Conservation (phyloP, 1,140 invertebrate species). For the Stegodyphus mimosarum region DNA sequence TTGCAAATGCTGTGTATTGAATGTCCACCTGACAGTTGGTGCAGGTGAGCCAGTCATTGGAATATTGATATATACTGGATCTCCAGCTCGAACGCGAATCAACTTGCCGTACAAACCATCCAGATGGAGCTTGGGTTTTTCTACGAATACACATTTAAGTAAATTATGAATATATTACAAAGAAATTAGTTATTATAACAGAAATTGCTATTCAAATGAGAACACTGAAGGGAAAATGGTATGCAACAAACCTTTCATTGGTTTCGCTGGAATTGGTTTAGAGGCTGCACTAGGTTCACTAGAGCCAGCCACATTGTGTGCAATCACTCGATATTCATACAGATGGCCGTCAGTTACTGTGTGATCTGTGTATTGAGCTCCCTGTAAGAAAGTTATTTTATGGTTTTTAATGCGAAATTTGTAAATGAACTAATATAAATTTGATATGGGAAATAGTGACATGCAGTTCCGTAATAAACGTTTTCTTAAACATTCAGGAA, state of each 20-base stretch:
- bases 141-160: slow-evolving; percentile 68
- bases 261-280: slow-evolving; percentile 87
- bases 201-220: not conserved
- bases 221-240: not conserved
- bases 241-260: slow-evolving; percentile 77
- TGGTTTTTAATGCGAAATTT: no score
- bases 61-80: slow-evolving; percentile 94
- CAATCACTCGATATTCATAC: slow-evolving; percentile 96
- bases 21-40: slow-evolving; percentile 91
- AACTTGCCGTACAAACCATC: slow-evolving; percentile 91
- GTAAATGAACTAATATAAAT: no score
- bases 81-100: slow-evolving; percentile 95
- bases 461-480: no score
- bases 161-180: not conserved
- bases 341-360: slow-evolving; percentile 87
- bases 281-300: slow-evolving; percentile 95
- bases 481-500: no score
- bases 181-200: not conserved
- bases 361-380: slow-evolving; percentile 87
- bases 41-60: slow-evolving; percentile 93
- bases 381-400: slow-evolving; percentile 65
- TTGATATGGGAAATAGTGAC: no score
- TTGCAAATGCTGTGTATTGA: slow-evolving; percentile 78
- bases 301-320: slow-evolving; percentile 93
- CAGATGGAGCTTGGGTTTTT: slow-evolving; percentile 93